Evolutionary conservation across 2,113 vertebrate species (phyloP).

Genomic region (Eubucco bourcierii): DNA sequence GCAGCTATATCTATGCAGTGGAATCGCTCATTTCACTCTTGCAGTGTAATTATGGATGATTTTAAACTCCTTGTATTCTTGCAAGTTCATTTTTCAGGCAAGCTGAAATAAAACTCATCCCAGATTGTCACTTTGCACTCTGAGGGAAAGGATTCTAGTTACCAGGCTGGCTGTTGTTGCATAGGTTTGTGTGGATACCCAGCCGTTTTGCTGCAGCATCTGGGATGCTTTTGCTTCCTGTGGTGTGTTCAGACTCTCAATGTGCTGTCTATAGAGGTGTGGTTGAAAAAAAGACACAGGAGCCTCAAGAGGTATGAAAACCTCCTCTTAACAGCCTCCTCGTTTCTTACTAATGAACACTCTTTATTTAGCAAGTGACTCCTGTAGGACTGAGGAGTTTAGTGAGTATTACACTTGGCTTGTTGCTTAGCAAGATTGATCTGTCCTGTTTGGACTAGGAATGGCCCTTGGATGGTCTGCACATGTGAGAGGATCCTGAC

Average conservation of each 20-base stretch:
- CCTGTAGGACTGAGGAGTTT: background rate
- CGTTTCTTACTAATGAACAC: background rate
- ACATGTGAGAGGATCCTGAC: background rate
- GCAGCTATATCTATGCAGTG: slow-evolving; percentile 38
- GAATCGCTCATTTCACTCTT: slow-evolving; percentile 51
- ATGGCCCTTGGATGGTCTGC: background rate
- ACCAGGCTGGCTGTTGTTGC: background rate
- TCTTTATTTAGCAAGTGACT: slow-evolving; percentile 51
- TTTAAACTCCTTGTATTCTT: slow-evolving; percentile 48
- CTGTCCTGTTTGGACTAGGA: background rate
- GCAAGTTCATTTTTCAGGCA: slow-evolving; percentile 44
- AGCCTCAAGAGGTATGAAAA: slow-evolving; percentile 35
- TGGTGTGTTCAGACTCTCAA: background rate
- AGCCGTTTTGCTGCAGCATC: background rate
- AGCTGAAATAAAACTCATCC: slow-evolving; percentile 14
- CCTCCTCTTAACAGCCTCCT: background rate
- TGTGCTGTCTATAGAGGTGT: background rate
- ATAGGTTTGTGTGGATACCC: background rate
- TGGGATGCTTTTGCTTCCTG: slow-evolving; percentile 4
- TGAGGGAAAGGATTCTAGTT: slow-evolving; percentile 1
- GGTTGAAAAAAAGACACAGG: background rate
- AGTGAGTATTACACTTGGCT: background rate
- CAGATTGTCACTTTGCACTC: slow-evolving; percentile 16
- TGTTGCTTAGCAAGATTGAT: background rate
- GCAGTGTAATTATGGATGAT: slow-evolving; percentile 24